Evolutionary conservation across 2,888 invertebrate species (phyloP).

Genomic region (Anaspis maculata): DNA sequence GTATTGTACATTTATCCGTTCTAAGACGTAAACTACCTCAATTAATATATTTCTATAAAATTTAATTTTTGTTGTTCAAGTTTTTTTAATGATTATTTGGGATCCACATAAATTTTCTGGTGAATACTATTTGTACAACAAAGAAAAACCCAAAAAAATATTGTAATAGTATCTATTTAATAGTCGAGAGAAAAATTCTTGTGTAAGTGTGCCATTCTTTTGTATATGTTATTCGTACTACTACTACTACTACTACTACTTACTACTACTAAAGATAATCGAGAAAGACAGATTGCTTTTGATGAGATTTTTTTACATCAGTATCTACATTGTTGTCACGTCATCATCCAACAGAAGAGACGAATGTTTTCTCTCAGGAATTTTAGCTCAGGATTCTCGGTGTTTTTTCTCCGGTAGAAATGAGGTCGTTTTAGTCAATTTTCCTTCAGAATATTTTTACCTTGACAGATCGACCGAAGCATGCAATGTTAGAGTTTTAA

Average conservation of each 20-base stretch:
- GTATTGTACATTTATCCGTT: constrained; percentile 37
- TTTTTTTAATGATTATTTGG: constrained; percentile 37
- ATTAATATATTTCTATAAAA: constrained; percentile 43
- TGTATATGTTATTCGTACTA: constrained; percentile 30
- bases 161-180: constrained; percentile 19
- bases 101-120: constrained; percentile 35
- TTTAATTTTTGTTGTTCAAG: constrained; percentile 40
- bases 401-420: constrained; percentile 9
- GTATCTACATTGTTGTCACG: constrained; percentile 23
- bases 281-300: constrained; percentile 13
- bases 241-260: not conserved
- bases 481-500: constrained; percentile 17
- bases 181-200: constrained; percentile 26
- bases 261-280: constrained; percentile 8
- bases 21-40: constrained; percentile 46
- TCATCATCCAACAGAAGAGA: constrained; percentile 12
- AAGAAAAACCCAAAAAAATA: constrained; percentile 14
- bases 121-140: constrained; percentile 43
- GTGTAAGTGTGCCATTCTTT: constrained; percentile 44
- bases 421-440: too few relatives aligned
- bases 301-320: constrained; percentile 16
- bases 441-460: too few relatives aligned
- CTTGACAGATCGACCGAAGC: too few relatives aligned
- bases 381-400: constrained; percentile 38
- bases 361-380: constrained; percentile 41